Conservation (phyloP, 2,797 vertebrate genomes). For the Acanthopagrus latus region DNA sequence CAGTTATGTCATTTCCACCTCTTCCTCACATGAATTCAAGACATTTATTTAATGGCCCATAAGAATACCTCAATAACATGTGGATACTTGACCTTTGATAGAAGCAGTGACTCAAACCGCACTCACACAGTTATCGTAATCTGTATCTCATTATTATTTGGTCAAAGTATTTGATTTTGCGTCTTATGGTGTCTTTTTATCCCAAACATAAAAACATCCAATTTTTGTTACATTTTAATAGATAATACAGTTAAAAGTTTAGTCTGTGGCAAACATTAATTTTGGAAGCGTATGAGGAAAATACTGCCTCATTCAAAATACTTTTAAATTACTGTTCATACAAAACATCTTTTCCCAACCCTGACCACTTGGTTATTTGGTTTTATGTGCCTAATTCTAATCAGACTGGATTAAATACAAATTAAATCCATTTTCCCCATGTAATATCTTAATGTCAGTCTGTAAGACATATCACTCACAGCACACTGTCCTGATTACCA, state of each 20-base stretch:
- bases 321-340: background rate
- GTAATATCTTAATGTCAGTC: background rate
- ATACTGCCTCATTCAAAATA: background rate
- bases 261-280: background rate
- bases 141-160: background rate
- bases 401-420: no score
- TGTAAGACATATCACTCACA: background rate
- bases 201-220: background rate
- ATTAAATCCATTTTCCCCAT: background rate
- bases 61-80: conserved; percentile 50
- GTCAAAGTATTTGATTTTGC: background rate
- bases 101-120: conserved; percentile 49
- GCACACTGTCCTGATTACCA: background rate
- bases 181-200: background rate
- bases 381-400: no score
- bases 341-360: no score
- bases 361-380: no score
- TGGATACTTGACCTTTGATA: conserved; percentile 64
- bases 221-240: background rate
- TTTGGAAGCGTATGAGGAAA: background rate
- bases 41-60: conserved; percentile 66
- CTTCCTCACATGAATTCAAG: conserved; percentile 65
- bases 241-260: background rate
- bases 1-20: conserved; percentile 72
- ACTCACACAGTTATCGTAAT: background rate